Evolutionary conservation across 2,113 vertebrate species (phyloP).

Genomic region (Varanus komodoensis): DNA sequence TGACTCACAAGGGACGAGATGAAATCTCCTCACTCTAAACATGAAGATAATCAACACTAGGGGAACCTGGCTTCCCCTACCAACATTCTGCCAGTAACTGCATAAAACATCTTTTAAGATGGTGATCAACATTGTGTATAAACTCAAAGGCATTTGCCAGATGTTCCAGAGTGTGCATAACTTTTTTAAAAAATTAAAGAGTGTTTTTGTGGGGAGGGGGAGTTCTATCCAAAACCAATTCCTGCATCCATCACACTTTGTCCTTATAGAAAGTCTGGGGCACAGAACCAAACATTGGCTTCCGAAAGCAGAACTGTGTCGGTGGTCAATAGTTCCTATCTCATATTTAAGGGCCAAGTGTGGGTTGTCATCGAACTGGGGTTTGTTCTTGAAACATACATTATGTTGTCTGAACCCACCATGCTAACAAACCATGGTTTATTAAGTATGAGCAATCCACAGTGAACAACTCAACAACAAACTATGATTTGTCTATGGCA

Average conservation of each 20-base stretch:
- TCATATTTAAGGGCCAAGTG: no score
- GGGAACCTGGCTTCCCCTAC: background rate
- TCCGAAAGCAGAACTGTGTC: background rate
- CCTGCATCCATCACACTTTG: background rate
- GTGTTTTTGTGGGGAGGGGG: no score
- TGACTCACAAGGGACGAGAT: conserved; percentile 37
- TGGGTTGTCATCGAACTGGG: no score
- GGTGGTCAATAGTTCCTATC: background rate
- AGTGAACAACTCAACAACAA: no score
- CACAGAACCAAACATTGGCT: background rate
- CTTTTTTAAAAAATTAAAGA: background rate
- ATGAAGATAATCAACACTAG: background rate
- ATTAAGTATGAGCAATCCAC: no score
- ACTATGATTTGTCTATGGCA: no score
- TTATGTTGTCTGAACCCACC: no score
- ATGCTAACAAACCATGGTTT: no score
- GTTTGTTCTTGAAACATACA: no score
- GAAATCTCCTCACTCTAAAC: conserved; percentile 14
- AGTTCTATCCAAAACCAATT: background rate
- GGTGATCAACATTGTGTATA: background rate
- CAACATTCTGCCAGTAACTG: background rate
- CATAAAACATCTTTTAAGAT: background rate
- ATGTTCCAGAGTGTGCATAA: background rate
- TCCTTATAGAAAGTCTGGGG: background rate
- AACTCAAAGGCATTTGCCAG: background rate